phyloP scores from a whole-genome alignment of 2,797 vertebrate species.

The Liparis tanakae region DNA sequence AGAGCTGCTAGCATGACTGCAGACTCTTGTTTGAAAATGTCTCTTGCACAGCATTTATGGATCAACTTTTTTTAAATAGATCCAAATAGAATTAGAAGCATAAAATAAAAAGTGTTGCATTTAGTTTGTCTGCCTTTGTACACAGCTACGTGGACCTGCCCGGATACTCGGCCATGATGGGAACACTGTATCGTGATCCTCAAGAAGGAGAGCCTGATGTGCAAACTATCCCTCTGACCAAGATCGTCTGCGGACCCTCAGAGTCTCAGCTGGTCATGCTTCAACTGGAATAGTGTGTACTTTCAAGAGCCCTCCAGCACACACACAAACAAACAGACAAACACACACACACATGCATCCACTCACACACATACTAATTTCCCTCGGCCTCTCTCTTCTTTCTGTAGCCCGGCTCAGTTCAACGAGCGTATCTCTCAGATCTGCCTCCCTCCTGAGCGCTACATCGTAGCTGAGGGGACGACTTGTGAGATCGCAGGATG shows the following conservation, averaged over 20 bases:
- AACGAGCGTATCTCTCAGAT: conserved; percentile 91
- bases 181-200: conserved; percentile 89
- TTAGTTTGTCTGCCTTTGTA: conserved; percentile 12
- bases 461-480: conserved; percentile 87
- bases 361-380: conserved; percentile 8
- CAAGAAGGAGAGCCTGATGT: conserved; percentile 83
- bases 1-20: background rate
- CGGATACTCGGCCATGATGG: conserved; percentile 92
- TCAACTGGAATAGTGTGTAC: conserved; percentile 87
- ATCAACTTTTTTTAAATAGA: background rate
- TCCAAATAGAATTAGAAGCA: background rate
- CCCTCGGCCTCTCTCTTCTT: conserved; percentile 37
- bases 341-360: conserved; percentile 14
- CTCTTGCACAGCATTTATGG: background rate
- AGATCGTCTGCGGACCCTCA: conserved; percentile 91
- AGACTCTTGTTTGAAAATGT: background rate
- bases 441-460: conserved; percentile 93
- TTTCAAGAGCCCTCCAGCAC: conserved; percentile 1
- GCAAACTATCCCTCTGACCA: conserved; percentile 87
- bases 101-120: background rate
- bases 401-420: conserved; percentile 85
- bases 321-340: conserved; percentile 1
- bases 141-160: conserved; percentile 87
- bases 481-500: conserved; percentile 94
- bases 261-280: conserved; percentile 94